Evolutionary conservation across 23 tunicate genomes (phyloP).

Genomic region (Styela clava): DNA sequence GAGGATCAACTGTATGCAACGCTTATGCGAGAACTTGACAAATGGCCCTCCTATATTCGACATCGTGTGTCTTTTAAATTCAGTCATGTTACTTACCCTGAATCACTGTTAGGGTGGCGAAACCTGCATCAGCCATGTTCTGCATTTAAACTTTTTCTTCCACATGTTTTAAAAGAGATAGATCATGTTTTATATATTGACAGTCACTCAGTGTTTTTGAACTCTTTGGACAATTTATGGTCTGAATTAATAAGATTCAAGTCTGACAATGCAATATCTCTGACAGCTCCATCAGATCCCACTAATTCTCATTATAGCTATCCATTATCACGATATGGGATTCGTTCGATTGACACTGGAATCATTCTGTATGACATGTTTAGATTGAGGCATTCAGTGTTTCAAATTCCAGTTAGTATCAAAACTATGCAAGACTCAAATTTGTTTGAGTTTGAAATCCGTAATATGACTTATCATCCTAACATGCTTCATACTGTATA

Average conservation of each 20-base stretch:
- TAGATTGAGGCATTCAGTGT: constrained; percentile 34
- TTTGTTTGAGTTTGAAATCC: not conserved
- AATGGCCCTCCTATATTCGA: constrained; percentile 51
- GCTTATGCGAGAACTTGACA: constrained; percentile 40
- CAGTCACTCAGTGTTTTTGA: constrained; percentile 43
- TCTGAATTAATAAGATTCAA: constrained; percentile 30
- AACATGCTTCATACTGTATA: constrained; percentile 34
- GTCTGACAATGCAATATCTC: constrained; percentile 23
- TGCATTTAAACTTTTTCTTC: constrained; percentile 45
- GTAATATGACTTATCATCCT: constrained; percentile 47
- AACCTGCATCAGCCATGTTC: constrained; percentile 27
- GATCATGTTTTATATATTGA: constrained; percentile 39
- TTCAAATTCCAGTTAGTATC: constrained; percentile 34
- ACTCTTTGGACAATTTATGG: constrained; percentile 49
- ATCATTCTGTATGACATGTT: constrained; percentile 39
- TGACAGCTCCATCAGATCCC: not conserved
- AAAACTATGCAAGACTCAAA: not conserved
- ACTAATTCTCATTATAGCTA: not conserved
- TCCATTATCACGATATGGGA: not conserved
- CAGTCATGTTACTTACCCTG: constrained; percentile 58
- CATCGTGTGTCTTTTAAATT: constrained; percentile 67
- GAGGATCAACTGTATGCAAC: constrained; percentile 37
- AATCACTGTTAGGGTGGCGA: constrained; percentile 18
- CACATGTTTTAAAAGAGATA: constrained; percentile 46
- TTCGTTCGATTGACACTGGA: constrained; percentile 15